Base-by-base conservation (phyloP, 2,113 vertebrate species). In the Gopherus evgoodei region DNA sequence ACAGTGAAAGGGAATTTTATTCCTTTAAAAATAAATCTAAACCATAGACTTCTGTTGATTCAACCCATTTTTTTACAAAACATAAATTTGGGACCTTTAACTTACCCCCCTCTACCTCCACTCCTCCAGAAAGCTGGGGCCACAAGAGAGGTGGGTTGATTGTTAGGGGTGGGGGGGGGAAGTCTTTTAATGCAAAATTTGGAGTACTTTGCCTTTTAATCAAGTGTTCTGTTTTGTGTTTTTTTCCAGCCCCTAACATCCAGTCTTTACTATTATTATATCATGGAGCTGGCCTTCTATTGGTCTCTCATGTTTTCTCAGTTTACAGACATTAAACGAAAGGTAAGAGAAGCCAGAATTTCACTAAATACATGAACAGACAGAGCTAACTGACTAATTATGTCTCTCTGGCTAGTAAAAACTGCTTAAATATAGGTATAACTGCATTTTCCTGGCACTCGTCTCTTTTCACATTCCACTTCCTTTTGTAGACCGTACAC, bases 231-330 rank as follows among this genome's bases (percentile, higher is more conserved):
- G 76, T 50, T 50, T 50, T 82, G 80, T 95, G 93, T 79, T 96
- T 81, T 96, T 96, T 98, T 95, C 19, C 98, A 99, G 99, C 97
- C 98, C 90, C 98, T 99, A 95, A 99, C 98, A 69, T 97, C 98
- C 62, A 98, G 98, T 38, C 98, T 99, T 96, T 99, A 99, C 98
- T 98, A 98, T 97, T 99, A 99, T 98, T 99, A 99, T 83, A 97
- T 99, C 93, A 98, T 98, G 92, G 98, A 99, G 94, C 98, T 99
- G 98, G 98, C 99, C 79, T 99, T 99, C 98, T 99, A 99, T 97
- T 99, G 99, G 99, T 99, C 99, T 79, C 99, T 99, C 53, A 98
- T 99, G 99, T 99, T 99, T 98, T 99, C 99, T 92, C 99, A 99
- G 98, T 99, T 99, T 98, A 99, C 96, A 91, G 99, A 99, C 98